These are phyloP conservation scores for Fragum fragum DNA, from an alignment of 2,888 invertebrate species.

Conservation along the genomic window DNA sequence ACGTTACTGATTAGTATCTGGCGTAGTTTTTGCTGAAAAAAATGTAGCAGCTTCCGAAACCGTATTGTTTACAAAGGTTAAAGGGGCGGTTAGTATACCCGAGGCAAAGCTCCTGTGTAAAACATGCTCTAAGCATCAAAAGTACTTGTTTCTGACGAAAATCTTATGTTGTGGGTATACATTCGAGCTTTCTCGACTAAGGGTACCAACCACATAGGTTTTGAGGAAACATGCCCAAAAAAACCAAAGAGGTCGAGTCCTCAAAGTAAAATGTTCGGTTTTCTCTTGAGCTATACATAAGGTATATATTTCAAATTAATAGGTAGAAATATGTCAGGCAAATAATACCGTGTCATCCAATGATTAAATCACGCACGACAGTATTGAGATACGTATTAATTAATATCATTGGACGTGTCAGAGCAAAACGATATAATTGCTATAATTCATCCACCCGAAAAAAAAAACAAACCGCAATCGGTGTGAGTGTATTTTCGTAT, in stretches of 20 bases:
- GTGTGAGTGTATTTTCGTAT: no score
- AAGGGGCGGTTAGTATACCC: neutral
- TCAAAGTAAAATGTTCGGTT: no score
- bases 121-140: neutral
- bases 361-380: neutral
- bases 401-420: neutral
- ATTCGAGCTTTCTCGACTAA: neutral
- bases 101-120: neutral
- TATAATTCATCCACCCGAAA: no score
- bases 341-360: constrained; percentile 1
- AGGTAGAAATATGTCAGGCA: constrained; percentile 1
- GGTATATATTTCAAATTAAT: constrained; percentile 3
- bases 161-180: neutral
- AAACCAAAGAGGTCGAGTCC: no score
- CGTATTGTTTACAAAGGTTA: neutral
- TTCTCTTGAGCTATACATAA: no score
- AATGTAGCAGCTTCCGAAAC: neutral
- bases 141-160: neutral
- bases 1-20: no score
- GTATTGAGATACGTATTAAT: neutral
- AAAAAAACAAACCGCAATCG: no score
- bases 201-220: neutral
- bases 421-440: neutral
- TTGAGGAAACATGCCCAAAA: no score
- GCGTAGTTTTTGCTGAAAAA: no score